Conservation (phyloP, 2,797 vertebrate species). For the Pantherophis alleghaniensis region DNA sequence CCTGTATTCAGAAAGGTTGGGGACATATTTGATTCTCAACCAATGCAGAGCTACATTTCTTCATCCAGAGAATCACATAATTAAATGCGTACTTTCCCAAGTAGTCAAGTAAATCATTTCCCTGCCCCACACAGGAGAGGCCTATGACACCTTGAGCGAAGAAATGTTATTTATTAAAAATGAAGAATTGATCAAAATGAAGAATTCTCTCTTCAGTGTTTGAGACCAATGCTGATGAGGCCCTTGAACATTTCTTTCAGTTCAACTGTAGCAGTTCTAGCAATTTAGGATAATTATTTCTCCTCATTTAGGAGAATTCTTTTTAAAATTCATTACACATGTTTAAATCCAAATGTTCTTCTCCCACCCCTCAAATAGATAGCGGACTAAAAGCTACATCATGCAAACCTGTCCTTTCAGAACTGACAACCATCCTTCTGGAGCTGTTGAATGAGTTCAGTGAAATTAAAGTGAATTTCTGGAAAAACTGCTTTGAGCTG, state of each 20-base stretch:
- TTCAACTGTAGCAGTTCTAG: background rate
- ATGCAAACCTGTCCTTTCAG: background rate
- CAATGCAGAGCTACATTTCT: background rate
- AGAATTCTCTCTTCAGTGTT: background rate
- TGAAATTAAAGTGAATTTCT: background rate
- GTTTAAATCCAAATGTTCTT: background rate
- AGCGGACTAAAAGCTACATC: slow-evolving; percentile 15
- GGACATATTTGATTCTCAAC: background rate
- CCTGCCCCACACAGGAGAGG: background rate
- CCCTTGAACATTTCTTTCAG: background rate
- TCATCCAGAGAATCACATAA: background rate
- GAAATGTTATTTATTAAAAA: background rate
- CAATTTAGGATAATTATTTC: slow-evolving; percentile 21
- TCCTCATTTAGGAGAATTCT: background rate
- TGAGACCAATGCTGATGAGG: slow-evolving; percentile 10
- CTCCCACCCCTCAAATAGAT: background rate
- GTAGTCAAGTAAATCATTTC: background rate
- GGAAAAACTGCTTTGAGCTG: background rate
- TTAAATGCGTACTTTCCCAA: background rate
- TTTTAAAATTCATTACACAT: background rate
- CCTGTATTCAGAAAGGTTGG: background rate
- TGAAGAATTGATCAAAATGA: background rate
- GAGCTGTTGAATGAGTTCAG: background rate
- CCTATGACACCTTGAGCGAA: background rate
- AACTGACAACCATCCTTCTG: background rate